Evolutionary conservation across 1,140 invertebrate genomes (phyloP).

Genomic region (Orius insidiosus): DNA sequence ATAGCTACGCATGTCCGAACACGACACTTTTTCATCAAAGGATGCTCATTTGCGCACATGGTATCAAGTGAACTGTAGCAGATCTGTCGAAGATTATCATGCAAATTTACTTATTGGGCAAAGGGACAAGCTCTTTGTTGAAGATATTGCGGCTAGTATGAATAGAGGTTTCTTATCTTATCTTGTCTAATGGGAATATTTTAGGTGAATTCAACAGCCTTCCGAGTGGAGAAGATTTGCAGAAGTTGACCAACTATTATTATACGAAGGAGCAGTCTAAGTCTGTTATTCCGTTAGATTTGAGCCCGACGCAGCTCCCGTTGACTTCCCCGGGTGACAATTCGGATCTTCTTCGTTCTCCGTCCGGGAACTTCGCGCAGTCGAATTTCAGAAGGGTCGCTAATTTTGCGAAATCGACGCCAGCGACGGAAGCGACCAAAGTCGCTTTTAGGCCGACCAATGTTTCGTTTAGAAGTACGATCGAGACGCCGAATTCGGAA

Average conservation of each 20-base stretch:
- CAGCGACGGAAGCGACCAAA: background rate
- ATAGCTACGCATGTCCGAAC: slow-evolving; percentile 57
- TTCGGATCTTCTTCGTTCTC: too few relatives aligned
- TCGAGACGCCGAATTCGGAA: slow-evolving; percentile 12
- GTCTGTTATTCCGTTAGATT: too few relatives aligned
- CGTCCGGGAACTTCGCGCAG: too few relatives aligned
- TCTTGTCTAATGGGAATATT: too few relatives aligned
- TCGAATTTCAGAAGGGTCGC: too few relatives aligned
- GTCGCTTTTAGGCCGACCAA: slow-evolving; percentile 10
- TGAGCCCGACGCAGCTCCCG: too few relatives aligned
- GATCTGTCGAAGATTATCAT: slow-evolving; percentile 42
- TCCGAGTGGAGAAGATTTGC: background rate
- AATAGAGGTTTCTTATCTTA: too few relatives aligned
- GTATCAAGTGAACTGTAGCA: slow-evolving; percentile 65
- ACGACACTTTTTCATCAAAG: slow-evolving; percentile 61
- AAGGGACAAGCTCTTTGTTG: slow-evolving; percentile 44
- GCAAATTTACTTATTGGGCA: slow-evolving; percentile 53
- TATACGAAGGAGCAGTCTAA: too few relatives aligned
- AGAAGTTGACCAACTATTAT: background rate
- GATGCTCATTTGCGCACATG: slow-evolving; percentile 65
- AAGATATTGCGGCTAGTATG: background rate
- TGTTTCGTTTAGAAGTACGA: slow-evolving; percentile 14
- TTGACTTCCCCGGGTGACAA: too few relatives aligned
- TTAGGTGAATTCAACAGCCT: slow-evolving; percentile 1
- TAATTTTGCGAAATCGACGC: background rate